Base-by-base conservation (phyloP, 2,113 vertebrate species). In the Agelaius phoeniceus region DNA sequence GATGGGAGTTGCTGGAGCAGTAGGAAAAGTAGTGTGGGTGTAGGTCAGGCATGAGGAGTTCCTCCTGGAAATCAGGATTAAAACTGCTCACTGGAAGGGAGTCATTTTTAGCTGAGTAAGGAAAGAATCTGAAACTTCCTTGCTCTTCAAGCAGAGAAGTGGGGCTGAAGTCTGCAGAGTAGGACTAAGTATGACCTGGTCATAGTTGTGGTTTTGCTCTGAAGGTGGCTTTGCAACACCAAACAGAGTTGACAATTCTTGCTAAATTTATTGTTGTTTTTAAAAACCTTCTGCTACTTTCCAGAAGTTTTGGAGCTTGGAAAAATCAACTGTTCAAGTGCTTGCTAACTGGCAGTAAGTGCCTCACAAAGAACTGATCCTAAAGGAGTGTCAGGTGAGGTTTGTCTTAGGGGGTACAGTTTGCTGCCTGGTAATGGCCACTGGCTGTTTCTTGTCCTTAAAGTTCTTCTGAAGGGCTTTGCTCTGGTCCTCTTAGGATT, bases 401-500 rank as follows among this genome's bases (percentile, higher is more conserved):
- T 58, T 31, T 66, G 0, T 65, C 55, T 27, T 51, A 19, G 37
- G 67, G 19, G 26, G 0, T 46, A 24, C 35, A 13, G 10, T 65
- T 83, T 1, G 8, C 35, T 43, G 0, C 7, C 0, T 14, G 35
- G 10, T 17, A 28, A 0, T 33, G 82, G 43, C 37, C 21, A 4
- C 30, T 26, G 43, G 15, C 23, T 52, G 13, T 78, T 65, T 30
- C 39, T 69, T 30, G 13, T 44, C 6, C 3, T 0, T n/a, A 6
- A 4, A 8, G 11, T 61, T 52, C 62, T 65, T n/a, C 0, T 0
- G 67, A 35, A 63, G 4, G 66, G 33, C 44, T 79, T 82, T 62
- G 11, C 61, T 16, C 7, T 23, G 28, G 4, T 63, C n/a, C n/a
- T 59, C 1, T 0, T 2, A 8, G 67, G 39, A 63, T 21, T 48